Percentiles rank a stretch among this genome's conserved stretches.
Evolutionary conservation across 2,888 invertebrate genomes (phyloP).

Genomic region (Phengaris arion): DNA sequence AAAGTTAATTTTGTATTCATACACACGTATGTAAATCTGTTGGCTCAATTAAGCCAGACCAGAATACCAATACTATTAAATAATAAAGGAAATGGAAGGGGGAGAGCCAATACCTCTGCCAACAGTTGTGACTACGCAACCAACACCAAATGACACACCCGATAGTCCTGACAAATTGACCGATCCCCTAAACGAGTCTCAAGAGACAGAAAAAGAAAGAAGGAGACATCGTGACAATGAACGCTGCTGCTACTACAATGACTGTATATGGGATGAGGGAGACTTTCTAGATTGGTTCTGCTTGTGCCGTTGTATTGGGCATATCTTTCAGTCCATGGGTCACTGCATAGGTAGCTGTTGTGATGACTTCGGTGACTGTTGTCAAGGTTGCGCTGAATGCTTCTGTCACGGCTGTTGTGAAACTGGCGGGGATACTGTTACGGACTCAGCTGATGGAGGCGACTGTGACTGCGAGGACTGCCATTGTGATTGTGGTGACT

Average conservation of each 20-base stretch:
- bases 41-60: too few relatives aligned
- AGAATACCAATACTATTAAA: too few relatives aligned
- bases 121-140: neutral
- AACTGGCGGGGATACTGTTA: neutral
- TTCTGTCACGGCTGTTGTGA: neutral
- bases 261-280: neutral
- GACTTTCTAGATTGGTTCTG: neutral
- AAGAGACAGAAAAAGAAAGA: neutral
- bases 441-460: neutral
- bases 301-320: constrained; percentile 10
- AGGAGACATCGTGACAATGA: neutral
- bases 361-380: neutral
- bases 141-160: neutral
- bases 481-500: constrained; percentile 13
- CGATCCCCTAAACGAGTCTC: neutral
- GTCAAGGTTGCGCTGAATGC: neutral
- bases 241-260: neutral
- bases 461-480: neutral
- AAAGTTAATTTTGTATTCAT: neutral
- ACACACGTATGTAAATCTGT: neutral
- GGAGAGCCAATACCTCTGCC: neutral
- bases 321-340: neutral
- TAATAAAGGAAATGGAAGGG: neutral
- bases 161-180: neutral
- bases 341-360: neutral